Evolutionary conservation across 2,888 invertebrate species (phyloP), one percentile per base, ranked within the genome.

Genomic region (Crossocerus cetratus): DNA sequence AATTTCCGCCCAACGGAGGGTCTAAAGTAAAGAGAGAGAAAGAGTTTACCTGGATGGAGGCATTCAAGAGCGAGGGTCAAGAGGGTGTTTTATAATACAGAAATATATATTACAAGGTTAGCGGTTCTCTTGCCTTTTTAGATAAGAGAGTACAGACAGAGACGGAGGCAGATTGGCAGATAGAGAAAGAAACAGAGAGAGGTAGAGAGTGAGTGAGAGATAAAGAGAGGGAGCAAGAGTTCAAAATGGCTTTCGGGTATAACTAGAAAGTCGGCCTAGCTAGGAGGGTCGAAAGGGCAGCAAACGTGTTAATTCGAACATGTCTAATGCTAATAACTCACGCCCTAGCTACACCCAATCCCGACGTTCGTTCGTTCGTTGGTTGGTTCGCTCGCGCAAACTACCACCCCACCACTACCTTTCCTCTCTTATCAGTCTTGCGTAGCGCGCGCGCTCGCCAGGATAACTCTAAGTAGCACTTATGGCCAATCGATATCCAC

Each of bases 1-100:
- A 84, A 32, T 32, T 32, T 78, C 73, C 79, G 79, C 76, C 80
- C 76, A 81, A 70, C 75, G 74, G 32, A 8, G 83, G 86, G 80
- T 85, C 86, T 85, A 86, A 86, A 81, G 82, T 86, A 86, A 84
- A 86, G 86, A 84, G 84, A 84, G 84, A 86, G 83, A 86, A 82
- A 83, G 81, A 86, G 86, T 32, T 32, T 32, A 86, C 86, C 86
- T 86, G 85, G 84, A 80, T 85, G 82, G 83, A 86, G 86, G 84
- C 86, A 86, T 85, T 86, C 85, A 86, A 86, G 83, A 86, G 85
- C 86, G 81, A 84, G 83, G 83, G 84, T 84, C 72, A 84, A 85
- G 80, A 82, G 82, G 83, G 84, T 76, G 5, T 77, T 77, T 84
- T 83, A 83, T 84, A 85, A 82, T 85, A 84, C 82, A 86, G 80